Base-by-base conservation (phyloP, 2,888 invertebrate genomes). In the Aphodius sticticus region DNA sequence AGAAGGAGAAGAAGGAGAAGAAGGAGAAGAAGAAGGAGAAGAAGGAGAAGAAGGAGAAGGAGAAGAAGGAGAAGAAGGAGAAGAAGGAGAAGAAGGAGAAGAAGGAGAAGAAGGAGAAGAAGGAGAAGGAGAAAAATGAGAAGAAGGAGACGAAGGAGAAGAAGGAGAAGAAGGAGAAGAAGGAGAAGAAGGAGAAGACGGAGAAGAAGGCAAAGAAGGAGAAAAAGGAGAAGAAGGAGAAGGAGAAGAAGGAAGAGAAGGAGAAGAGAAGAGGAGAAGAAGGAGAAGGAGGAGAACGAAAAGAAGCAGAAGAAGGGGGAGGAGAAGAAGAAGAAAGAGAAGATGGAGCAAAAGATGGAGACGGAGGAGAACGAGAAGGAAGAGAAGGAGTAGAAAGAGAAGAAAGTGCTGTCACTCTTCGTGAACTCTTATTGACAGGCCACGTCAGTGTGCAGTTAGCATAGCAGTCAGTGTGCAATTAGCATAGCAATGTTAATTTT, bases 361-460 rank as follows among this genome's bases (percentile, higher is more conserved):
- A 69, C 69, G 14, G 69, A 69, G 69, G 15, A 15, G 15, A 69
- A 69, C 1, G 69, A 69, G 15, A 69, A 69, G 15, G 69, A 69
- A 15, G 14, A n/a, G n/a, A n/a, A n/a, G n/a, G n/a, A n/a, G n/a
- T n/a, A n/a, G n/a, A n/a, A n/a, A n/a, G n/a, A n/a, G n/a, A n/a
- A n/a, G n/a, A n/a, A n/a, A n/a, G 87, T 88, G 88, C 88, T 89
- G 88, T 88, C 88, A 88, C 88, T 89, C 88, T 89, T 89, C 88
- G 87, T 87, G 89, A 88, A 86, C 88, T 79, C 78, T 76, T 76
- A 80, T 80, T 70, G 80, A 80, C 71, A 78, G 76, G 79, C 75
- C 81, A 76, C 79, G 78, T 53, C 53, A 9, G n/a, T n/a, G n/a
- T n/a, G n/a, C n/a, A n/a, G n/a, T n/a, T n/a, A n/a, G n/a, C n/a